phyloP scores from a whole-genome alignment of 2,888 invertebrate genomes.

The Scrobipalpa costella region DNA sequence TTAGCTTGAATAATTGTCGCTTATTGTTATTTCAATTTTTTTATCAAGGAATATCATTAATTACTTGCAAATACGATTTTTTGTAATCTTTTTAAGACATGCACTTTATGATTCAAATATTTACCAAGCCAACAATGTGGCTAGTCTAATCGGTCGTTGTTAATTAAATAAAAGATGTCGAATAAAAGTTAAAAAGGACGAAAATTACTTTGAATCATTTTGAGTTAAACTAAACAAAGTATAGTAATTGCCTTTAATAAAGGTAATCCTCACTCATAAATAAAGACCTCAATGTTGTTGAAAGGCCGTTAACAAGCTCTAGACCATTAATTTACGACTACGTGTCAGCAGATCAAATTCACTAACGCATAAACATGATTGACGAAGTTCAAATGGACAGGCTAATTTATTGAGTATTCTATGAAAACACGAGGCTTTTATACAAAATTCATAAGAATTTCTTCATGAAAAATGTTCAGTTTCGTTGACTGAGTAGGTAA shows the following conservation, averaged over 20 bases:
- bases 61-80: background rate
- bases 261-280: background rate
- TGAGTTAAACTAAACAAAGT: background rate
- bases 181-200: slow-evolving; percentile 12
- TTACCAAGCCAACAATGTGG: background rate
- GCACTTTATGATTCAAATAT: slow-evolving; percentile 11
- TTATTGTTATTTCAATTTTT: background rate
- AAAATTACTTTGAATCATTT: background rate
- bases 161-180: slow-evolving; percentile 12
- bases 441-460: background rate
- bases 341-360: slow-evolving; percentile 26
- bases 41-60: background rate
- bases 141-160: slow-evolving; percentile 17
- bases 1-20: background rate
- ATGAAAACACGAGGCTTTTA: background rate
- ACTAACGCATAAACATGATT: slow-evolving; percentile 23
- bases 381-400: slow-evolving; percentile 25
- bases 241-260: background rate
- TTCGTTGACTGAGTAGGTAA: no score
- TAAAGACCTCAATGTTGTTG: background rate
- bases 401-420: slow-evolving; percentile 16
- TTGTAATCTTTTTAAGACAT: background rate
- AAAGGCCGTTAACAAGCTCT: background rate
- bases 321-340: slow-evolving; percentile 23
- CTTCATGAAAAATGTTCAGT: no score